Conservation (phyloP, 2,888 invertebrate species). For the Caradrina clavipalpis region DNA sequence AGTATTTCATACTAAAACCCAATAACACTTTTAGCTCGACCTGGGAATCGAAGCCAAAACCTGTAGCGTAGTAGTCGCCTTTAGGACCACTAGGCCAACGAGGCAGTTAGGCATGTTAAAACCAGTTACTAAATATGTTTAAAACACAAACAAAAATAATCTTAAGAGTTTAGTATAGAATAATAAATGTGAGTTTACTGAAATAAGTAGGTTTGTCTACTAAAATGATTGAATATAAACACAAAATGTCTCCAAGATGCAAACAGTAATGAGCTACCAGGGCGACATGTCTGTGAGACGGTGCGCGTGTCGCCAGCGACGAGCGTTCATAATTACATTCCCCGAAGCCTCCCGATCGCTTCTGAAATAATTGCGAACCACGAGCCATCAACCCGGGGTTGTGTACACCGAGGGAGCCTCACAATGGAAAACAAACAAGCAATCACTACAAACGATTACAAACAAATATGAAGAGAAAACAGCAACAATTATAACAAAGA, state of each 20-base stretch:
- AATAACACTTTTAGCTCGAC: too few species aligned
- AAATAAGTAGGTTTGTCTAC: neutral
- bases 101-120: too few species aligned
- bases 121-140: too few species aligned
- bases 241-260: neutral
- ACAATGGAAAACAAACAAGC: conserved; percentile 48
- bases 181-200: too few species aligned
- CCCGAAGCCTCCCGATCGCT: conserved; percentile 14
- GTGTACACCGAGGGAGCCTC: conserved; percentile 24
- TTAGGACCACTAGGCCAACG: too few species aligned
- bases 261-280: conserved; percentile 9
- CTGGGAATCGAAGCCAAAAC: too few species aligned
- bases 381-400: conserved; percentile 18
- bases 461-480: conserved; percentile 28
- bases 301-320: neutral
- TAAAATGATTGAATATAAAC: neutral
- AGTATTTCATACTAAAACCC: too few species aligned
- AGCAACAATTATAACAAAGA: neutral
- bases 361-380: conserved; percentile 39
- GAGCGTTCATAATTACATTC: conserved; percentile 34
- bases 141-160: too few species aligned
- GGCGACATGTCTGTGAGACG: conserved; percentile 9
- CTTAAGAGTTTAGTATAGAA: too few species aligned
- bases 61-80: too few species aligned
- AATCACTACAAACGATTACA: conserved; percentile 19